A percentile compares a stretch with the other conserved stretches of the same genome.
Evolutionary conservation across 2,113 vertebrate genomes (phyloP).

Genomic region (Chrysemys picta): DNA sequence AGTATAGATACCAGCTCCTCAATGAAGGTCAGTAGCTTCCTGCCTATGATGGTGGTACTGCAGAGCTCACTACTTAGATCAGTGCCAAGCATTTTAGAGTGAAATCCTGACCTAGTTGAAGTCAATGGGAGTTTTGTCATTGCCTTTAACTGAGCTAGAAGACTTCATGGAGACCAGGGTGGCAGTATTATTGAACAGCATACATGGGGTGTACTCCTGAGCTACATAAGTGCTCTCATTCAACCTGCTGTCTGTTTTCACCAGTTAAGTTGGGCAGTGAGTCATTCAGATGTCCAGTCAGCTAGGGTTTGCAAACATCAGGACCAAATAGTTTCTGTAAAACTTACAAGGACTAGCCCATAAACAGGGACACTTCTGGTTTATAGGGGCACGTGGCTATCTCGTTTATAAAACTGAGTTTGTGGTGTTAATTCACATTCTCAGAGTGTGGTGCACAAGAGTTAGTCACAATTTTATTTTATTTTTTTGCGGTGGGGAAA

Average conservation of each 20-base stretch:
- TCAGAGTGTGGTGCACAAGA: not conserved
- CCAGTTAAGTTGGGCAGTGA: not conserved
- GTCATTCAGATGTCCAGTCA: no score
- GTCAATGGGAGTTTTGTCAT: not conserved
- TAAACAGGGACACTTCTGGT: not conserved
- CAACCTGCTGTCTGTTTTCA: not conserved
- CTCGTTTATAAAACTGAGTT: not conserved
- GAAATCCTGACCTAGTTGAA: not conserved
- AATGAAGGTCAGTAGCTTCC: not conserved
- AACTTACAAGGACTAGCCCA: not conserved
- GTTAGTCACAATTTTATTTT: not conserved
- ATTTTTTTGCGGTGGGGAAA: no score
- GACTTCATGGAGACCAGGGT: not conserved
- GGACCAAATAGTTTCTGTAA: not conserved
- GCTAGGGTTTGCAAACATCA: not conserved
- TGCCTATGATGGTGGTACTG: no score
- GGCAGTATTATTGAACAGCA: not conserved
- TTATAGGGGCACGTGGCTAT: not conserved
- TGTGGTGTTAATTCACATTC: not conserved
- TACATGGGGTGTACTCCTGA: no score
- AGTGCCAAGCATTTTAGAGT: not conserved
- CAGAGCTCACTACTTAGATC: no score
- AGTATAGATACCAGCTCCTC: not conserved
- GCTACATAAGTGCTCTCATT: not conserved
- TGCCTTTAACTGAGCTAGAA: not conserved